Conservation (phyloP, 2,888 invertebrate genomes). For the Drosophila nr. medialis region DNA sequence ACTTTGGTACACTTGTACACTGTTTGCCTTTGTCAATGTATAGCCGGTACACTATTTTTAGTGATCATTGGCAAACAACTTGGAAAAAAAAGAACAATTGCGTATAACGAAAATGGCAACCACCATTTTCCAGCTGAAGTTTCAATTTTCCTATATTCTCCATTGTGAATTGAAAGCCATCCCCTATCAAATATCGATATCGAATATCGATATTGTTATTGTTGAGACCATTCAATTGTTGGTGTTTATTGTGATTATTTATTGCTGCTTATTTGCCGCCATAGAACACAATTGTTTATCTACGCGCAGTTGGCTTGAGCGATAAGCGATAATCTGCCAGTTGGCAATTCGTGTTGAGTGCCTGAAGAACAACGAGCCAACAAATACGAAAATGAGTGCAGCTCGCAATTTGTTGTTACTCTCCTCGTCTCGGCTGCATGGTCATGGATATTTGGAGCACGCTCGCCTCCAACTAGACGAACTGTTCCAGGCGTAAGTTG, state of each 20-base stretch:
- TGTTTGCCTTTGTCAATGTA: background rate
- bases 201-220: background rate
- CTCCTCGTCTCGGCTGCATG: conserved; percentile 90
- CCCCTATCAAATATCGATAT: background rate
- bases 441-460: conserved; percentile 88
- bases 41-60: background rate
- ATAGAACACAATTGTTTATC: conserved; percentile 5
- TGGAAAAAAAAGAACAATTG: background rate
- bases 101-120: background rate
- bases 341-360: background rate
- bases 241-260: background rate
- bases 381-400: conserved; percentile 24
- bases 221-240: background rate
- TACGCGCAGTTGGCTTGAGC: background rate
- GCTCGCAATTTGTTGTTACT: conserved; percentile 86
- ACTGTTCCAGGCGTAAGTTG: conserved; percentile 87
- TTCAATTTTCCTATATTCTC: background rate
- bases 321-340: background rate
- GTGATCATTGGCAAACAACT: background rate
- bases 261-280: background rate
- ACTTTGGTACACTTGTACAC: background rate
- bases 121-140: background rate
- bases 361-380: background rate
- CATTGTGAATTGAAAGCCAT: background rate
- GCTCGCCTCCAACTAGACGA: conserved; percentile 88